These are phyloP conservation scores for Acanthurus lineatus DNA, from an alignment of 2,797 vertebrate species.

Conservation along the genomic window DNA sequence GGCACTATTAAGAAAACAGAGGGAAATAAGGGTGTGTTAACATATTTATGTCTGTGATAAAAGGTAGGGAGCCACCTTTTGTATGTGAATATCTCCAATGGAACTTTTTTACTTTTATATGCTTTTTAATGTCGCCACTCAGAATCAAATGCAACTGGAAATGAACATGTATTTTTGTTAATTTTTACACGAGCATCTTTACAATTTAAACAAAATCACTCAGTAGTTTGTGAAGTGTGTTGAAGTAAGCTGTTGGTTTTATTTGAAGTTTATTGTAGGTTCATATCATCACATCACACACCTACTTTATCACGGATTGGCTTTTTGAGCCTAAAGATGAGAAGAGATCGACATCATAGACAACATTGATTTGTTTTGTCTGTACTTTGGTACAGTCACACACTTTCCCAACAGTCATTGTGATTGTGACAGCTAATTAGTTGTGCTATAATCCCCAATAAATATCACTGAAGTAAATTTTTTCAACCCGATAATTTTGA, in stretches of 20 bases:
- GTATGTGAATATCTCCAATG: no score
- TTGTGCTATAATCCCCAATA: background rate
- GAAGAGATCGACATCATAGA: no score
- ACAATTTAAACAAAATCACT: background rate
- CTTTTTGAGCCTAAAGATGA: background rate
- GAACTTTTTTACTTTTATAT: background rate
- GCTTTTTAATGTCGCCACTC: background rate
- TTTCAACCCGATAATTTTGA: background rate
- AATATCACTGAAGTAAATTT: background rate
- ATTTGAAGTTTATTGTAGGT: no score
- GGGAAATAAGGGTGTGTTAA: slow-evolving; percentile 50
- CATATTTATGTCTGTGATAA: slow-evolving; percentile 16
- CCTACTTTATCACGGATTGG: background rate
- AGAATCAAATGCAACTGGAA: background rate
- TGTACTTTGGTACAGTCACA: background rate
- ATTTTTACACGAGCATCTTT: background rate
- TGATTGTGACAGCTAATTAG: background rate
- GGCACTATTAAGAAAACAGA: slow-evolving; percentile 41
- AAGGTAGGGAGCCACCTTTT: background rate
- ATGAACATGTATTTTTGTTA: background rate
- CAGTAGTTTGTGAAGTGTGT: background rate
- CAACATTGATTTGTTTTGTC: background rate
- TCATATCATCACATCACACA: no score
- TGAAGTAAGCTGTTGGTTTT: background rate
- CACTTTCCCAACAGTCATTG: background rate